Conservation (phyloP, 2,888 invertebrate genomes). For the Mellilla xanthometata region DNA sequence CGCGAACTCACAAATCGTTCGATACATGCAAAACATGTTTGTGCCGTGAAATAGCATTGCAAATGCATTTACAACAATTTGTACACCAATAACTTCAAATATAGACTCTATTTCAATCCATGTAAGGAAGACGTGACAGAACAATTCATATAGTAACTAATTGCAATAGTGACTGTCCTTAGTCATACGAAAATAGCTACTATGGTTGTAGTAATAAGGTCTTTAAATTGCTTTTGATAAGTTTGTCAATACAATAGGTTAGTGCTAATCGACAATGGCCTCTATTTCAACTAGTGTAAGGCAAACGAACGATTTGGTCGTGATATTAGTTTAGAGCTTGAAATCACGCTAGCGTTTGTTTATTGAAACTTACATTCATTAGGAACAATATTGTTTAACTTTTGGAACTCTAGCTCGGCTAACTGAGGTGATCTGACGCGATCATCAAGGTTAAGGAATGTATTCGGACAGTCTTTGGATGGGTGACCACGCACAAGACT, state of each 20-base stretch:
- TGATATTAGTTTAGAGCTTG: slow-evolving; percentile 2
- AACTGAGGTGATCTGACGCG: no score
- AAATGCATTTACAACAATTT: slow-evolving; percentile 6
- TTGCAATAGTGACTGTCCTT: background rate
- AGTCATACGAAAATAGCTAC: background rate
- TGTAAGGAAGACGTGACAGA: background rate
- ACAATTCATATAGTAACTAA: background rate
- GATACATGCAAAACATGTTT: slow-evolving; percentile 28
- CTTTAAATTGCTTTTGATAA: background rate
- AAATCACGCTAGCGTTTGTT: background rate
- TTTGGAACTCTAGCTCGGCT: no score
- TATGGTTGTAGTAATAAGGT: background rate
- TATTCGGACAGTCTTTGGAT: no score
- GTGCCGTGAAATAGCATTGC: slow-evolving; percentile 22
- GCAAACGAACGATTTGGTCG: slow-evolving; percentile 1
- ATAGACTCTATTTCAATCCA: background rate
- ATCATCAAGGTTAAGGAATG: no score
- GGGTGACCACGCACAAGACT: no score
- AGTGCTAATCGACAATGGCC: slow-evolving; percentile 2
- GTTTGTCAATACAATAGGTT: slow-evolving; percentile 1
- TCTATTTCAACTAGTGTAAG: background rate
- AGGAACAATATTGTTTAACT: no score
- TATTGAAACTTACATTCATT: no score
- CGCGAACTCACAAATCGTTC: slow-evolving; percentile 25
- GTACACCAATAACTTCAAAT: background rate